Conservation (phyloP, 2,888 invertebrate genomes). For the Octonoba sinensis region DNA sequence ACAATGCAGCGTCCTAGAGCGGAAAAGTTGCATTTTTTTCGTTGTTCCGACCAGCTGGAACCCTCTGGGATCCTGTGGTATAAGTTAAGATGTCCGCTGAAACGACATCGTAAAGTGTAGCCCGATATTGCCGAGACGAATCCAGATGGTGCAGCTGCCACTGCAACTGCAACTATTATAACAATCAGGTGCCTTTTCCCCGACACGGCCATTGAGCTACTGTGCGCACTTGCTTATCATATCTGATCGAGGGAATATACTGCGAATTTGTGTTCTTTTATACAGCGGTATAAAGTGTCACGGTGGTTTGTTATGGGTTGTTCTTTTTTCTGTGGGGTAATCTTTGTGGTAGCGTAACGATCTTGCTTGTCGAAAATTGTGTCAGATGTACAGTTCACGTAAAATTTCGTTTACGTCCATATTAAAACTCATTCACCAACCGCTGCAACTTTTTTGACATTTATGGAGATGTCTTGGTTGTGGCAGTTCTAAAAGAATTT, state of each 20-base stretch:
- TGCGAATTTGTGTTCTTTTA: slow-evolving; percentile 32
- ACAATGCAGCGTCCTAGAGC: slow-evolving; percentile 34
- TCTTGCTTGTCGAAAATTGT: too few relatives aligned
- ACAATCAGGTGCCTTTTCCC: slow-evolving; percentile 10
- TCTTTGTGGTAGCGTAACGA: too few relatives aligned
- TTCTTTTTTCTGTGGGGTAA: too few relatives aligned
- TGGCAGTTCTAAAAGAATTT: too few relatives aligned
- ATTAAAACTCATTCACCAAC: too few relatives aligned
- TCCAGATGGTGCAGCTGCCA: slow-evolving; percentile 39
- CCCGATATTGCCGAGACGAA: not conserved
- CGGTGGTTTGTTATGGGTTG: too few relatives aligned
- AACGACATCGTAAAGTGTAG: slow-evolving; percentile 55
- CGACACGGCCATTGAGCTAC: not conserved
- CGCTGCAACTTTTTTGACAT: too few relatives aligned
- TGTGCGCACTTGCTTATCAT: not conserved
- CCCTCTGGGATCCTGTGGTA: slow-evolving; percentile 6
- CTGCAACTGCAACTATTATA: not conserved
- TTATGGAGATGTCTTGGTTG: too few relatives aligned
- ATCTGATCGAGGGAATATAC: slow-evolving; percentile 6
- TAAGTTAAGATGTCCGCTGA: slow-evolving; percentile 53
- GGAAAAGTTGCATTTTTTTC: slow-evolving; percentile 42
- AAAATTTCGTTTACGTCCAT: too few relatives aligned
- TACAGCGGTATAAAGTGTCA: slow-evolving; percentile 26
- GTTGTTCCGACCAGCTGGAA: slow-evolving; percentile 20
- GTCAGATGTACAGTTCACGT: too few relatives aligned